A percentile compares a stretch with the other conserved stretches of the same genome.
Conservation (phyloP, 37 sponge, comb jelly and placozoan species). For the Halisarca cf. caerulea region DNA sequence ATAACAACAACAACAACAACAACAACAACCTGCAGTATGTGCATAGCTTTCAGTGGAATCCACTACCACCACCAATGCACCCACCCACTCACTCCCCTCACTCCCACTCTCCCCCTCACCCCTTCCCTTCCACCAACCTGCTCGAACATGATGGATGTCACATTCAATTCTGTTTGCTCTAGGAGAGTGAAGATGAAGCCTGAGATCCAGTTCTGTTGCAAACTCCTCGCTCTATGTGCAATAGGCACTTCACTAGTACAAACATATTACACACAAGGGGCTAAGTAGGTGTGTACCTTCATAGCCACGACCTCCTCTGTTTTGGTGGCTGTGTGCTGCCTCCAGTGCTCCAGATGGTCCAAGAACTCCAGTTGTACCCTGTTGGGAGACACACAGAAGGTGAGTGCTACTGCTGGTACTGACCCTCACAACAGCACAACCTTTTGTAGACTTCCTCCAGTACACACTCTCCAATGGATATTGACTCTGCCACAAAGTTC, state of each 20-base stretch:
- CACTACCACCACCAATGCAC: no score
- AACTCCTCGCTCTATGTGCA: slow-evolving; percentile 62
- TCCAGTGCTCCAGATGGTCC: slow-evolving; percentile 78
- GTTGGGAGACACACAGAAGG: not conserved
- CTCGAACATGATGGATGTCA: slow-evolving; percentile 74
- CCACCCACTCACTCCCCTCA: no score
- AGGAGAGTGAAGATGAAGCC: slow-evolving; percentile 84
- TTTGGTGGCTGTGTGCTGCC: not conserved
- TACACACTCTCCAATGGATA: not conserved
- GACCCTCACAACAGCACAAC: not conserved
- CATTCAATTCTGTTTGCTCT: slow-evolving; percentile 55
- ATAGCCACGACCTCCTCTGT: slow-evolving; percentile 5
- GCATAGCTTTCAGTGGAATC: no score
- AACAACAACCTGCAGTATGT: no score
- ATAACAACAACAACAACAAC: no score
- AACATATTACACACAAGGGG: no score
- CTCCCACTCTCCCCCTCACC: no score
- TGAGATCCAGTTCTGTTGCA: slow-evolving; percentile 75
- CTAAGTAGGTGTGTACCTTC: slow-evolving; percentile 38
- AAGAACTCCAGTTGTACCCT: slow-evolving; percentile 61
- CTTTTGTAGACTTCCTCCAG: slow-evolving; percentile 5
- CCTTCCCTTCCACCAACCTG: no score
- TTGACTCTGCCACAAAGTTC: not conserved
- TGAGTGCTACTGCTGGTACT: not conserved
- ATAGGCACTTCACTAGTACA: no score